Conservation (phyloP, 2,113 vertebrate genomes). For the Chaetorhynchus papuensis region DNA sequence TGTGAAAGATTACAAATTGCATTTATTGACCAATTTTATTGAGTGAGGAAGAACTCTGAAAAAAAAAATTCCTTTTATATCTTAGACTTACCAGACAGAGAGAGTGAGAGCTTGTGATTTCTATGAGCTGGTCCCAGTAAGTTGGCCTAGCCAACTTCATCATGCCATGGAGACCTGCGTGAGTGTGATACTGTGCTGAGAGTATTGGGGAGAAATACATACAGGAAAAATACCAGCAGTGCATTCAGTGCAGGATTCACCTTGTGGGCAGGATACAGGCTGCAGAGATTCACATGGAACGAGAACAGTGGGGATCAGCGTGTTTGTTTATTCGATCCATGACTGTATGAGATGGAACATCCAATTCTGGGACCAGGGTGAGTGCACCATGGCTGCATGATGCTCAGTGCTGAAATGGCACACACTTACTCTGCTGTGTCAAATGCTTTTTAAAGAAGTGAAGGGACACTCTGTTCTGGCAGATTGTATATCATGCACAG, state of each 20-base stretch:
- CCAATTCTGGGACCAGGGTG: not conserved
- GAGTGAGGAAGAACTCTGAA: not conserved
- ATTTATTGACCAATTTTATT: not conserved
- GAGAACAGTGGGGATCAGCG: not conserved
- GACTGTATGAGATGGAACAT: not conserved
- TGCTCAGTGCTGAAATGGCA: not conserved
- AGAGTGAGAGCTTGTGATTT: not conserved
- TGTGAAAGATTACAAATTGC: not conserved
- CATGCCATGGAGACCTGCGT: not conserved
- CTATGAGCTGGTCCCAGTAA: not conserved
- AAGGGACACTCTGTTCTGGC: constrained; percentile 43
- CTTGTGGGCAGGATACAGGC: not conserved
- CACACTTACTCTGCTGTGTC: constrained; percentile 5
- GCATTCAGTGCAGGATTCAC: not conserved
- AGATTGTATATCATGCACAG: constrained; percentile 21
- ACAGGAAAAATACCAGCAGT: not conserved
- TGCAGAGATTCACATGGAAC: not conserved
- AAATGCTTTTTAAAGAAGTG: constrained; percentile 46
- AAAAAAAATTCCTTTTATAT: not conserved
- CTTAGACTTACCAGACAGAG: not conserved
- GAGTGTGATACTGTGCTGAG: not conserved
- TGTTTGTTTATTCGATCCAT: rapidly evolving
- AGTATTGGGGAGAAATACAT: rapidly evolving
- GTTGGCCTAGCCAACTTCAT: not conserved
- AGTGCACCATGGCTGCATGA: not conserved